Evolutionary conservation across 2,888 invertebrate genomes (phyloP).

Genomic region (Pediacus dermestoides): DNA sequence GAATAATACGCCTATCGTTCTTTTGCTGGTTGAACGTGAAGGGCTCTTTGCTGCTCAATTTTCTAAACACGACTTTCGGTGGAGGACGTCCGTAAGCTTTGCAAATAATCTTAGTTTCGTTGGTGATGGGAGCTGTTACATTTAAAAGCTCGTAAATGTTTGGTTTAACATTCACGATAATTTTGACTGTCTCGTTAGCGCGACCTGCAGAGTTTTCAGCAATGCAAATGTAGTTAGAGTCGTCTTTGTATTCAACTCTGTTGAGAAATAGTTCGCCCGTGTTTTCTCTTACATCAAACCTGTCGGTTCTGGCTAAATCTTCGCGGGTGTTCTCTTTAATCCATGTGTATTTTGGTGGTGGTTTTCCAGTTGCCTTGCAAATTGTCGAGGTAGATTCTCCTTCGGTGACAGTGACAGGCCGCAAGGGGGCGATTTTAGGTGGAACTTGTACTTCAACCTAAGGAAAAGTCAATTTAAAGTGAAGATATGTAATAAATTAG

Average conservation of each 20-base stretch:
- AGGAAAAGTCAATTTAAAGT: conserved; percentile 9
- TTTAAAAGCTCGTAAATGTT: conserved; percentile 76
- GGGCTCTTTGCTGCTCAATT: conserved; percentile 63
- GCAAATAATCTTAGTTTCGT: conserved; percentile 67
- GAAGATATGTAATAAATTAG: too few relatives aligned
- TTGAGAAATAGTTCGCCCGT: conserved; percentile 72
- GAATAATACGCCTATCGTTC: conserved; percentile 61
- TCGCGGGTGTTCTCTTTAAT: conserved; percentile 69
- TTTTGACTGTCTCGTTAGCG: conserved; percentile 63
- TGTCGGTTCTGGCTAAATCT: conserved; percentile 67
- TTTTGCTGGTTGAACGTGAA: conserved; percentile 64
- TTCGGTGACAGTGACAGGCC: conserved; percentile 68
- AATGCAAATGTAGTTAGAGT: conserved; percentile 75
- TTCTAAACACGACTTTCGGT: conserved; percentile 76
- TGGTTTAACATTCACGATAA: conserved; percentile 73
- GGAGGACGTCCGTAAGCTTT: conserved; percentile 77
- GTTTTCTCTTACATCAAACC: conserved; percentile 66
- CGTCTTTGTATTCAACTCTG: conserved; percentile 72
- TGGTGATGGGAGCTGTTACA: conserved; percentile 61
- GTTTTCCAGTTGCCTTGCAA: conserved; percentile 81
- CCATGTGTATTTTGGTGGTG: conserved; percentile 80
- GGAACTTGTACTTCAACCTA: conserved; percentile 66
- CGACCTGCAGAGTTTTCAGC: conserved; percentile 77
- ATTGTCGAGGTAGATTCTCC: conserved; percentile 72
- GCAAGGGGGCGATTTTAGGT: conserved; percentile 66